phyloP scores from a whole-genome alignment of 2,113 vertebrate genomes.

The Rutilus rutilus region DNA sequence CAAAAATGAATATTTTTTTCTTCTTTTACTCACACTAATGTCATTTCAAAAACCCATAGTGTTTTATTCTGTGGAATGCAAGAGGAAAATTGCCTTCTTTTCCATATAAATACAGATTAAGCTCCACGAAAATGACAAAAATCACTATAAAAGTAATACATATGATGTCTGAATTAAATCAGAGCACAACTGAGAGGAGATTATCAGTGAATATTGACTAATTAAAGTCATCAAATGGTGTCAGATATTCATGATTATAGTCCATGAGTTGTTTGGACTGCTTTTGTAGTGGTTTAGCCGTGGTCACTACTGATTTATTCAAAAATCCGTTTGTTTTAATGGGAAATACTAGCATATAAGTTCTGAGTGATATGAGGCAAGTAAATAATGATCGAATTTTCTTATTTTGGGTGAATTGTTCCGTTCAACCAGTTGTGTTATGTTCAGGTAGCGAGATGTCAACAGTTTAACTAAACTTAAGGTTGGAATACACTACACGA shows the following conservation, averaged over 20 bases:
- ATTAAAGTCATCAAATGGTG: background rate
- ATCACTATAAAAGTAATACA: background rate
- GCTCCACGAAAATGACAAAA: background rate
- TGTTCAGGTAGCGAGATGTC: background rate
- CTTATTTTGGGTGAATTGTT: background rate
- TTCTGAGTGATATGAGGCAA: background rate
- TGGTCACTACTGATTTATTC: background rate
- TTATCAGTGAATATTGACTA: background rate
- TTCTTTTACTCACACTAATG: background rate
- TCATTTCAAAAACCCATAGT: slow-evolving; percentile 2
- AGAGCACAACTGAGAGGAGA: background rate
- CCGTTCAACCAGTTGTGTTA: background rate
- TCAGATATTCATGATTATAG: background rate
- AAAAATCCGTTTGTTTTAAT: background rate
- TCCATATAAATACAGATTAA: background rate
- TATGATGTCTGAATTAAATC: background rate
- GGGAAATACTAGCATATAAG: too few relatives aligned
- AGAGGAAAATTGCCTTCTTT: background rate
- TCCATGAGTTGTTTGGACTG: background rate
- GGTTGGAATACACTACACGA: background rate
- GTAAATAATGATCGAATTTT: background rate
- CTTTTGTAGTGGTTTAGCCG: background rate
- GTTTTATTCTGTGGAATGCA: slow-evolving; percentile 8
- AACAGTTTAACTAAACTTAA: background rate
- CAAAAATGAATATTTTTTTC: background rate